phyloP scores from a whole-genome alignment of 2,888 invertebrate species.

The Calliphora vomitoria region DNA sequence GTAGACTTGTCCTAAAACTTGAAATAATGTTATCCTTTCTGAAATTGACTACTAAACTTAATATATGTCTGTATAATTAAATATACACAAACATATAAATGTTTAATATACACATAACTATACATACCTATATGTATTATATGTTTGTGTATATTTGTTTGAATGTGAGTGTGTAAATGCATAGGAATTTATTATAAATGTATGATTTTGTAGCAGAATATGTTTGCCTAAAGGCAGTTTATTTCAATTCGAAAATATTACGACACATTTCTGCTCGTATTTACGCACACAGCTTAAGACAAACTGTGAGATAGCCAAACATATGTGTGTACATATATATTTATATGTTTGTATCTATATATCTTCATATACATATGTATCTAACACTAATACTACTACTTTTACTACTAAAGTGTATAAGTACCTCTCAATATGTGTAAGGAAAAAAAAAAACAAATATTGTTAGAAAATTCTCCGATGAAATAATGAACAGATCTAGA shows the following conservation, averaged over 20 bases:
- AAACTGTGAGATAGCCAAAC: neutral
- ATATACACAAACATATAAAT: neutral
- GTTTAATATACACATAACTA: neutral
- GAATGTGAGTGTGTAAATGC: neutral
- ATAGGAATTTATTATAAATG: constrained; percentile 36
- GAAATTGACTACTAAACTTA: constrained; percentile 56
- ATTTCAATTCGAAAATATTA: constrained; percentile 69
- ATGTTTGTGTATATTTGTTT: too few relatives aligned
- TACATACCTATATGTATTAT: neutral
- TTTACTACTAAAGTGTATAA: neutral
- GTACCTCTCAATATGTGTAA: constrained; percentile 15
- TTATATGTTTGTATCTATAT: neutral
- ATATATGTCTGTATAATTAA: constrained; percentile 18
- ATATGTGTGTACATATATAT: too few relatives aligned
- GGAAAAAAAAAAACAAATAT: constrained; percentile 53
- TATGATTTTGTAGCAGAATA: neutral
- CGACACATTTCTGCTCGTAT: constrained; percentile 42
- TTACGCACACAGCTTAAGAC: neutral
- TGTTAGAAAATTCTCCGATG: constrained; percentile 25
- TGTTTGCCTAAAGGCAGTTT: constrained; percentile 58
- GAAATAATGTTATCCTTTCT: constrained; percentile 62
- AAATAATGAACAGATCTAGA: constrained; percentile 42
- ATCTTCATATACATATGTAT: neutral
- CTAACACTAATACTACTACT: constrained; percentile 5
- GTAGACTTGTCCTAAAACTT: constrained; percentile 56